Conservation (phyloP, 2,797 vertebrate genomes). For the Tokudaia muenninki region DNA sequence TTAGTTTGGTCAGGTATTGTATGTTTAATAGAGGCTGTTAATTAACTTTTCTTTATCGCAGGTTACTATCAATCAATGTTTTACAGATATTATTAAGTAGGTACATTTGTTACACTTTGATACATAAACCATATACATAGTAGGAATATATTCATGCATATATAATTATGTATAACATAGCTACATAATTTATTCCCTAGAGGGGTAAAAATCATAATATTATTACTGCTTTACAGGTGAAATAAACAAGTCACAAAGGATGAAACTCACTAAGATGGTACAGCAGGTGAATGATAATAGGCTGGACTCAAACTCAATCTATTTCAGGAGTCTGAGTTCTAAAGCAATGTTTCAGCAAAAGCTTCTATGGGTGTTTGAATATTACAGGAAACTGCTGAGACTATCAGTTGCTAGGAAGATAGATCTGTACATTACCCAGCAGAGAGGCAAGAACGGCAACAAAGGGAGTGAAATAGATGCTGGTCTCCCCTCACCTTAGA, state of each 20-base stretch:
- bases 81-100: background rate
- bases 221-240: background rate
- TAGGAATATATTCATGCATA: background rate
- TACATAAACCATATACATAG: background rate
- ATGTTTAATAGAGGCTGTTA: background rate
- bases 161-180: background rate
- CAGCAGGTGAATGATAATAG: background rate
- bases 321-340: background rate
- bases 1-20: background rate
- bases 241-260: background rate
- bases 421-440: background rate
- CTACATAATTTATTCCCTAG: background rate
- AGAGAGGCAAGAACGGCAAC: background rate
- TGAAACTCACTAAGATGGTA: background rate
- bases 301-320: background rate
- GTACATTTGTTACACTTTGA: background rate
- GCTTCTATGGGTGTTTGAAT: background rate
- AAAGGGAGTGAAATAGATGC: background rate
- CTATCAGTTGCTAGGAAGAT: background rate
- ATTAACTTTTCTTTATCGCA: background rate
- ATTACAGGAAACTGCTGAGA: background rate
- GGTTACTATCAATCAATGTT: conserved; percentile 2
- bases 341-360: background rate
- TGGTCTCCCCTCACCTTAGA: background rate
- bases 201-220: background rate